phyloP scores from a whole-genome alignment of 2,888 invertebrate genomes.

The Chrysotoxum bicinctum region DNA sequence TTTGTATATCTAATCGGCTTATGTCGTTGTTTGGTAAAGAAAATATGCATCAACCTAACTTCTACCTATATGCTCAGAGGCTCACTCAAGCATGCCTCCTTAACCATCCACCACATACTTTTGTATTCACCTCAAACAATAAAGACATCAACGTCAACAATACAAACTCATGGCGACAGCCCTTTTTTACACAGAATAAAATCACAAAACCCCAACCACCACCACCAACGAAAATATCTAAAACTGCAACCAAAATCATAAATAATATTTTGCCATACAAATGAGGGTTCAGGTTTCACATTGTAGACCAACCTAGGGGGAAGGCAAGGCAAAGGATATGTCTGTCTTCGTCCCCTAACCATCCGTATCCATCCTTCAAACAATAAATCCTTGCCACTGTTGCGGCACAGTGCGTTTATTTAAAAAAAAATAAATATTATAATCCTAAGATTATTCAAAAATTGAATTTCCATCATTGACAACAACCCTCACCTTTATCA shows the following conservation, averaged over 20 bases:
- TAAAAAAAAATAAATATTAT: not conserved
- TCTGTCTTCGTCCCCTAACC: constrained; percentile 14
- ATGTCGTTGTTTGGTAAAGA: constrained; percentile 40
- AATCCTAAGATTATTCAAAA: constrained; percentile 42
- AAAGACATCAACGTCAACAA: constrained; percentile 59
- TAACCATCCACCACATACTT: constrained; percentile 18
- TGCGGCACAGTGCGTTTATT: constrained; percentile 45
- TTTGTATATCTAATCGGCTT: constrained; percentile 65
- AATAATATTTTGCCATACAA: constrained; percentile 36
- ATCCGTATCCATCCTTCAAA: constrained; percentile 4
- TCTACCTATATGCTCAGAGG: not conserved
- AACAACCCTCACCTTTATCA: constrained; percentile 61
- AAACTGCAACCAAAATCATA: constrained; percentile 45
- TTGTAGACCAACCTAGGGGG: constrained; percentile 4
- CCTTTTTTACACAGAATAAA: constrained; percentile 4
- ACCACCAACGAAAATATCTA: not conserved
- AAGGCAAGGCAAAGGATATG: not conserved
- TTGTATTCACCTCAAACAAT: constrained; percentile 59
- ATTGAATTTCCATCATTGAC: constrained; percentile 31
- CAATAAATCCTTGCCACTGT: constrained; percentile 13
- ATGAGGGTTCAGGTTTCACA: constrained; percentile 54
- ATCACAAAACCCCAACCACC: constrained; percentile 1
- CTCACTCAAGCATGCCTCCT: constrained; percentile 37
- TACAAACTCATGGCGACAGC: constrained; percentile 44
- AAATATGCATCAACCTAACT: constrained; percentile 42